Evolutionary conservation across 2,113 vertebrate species (phyloP).

Genomic region (Lagopus muta): DNA sequence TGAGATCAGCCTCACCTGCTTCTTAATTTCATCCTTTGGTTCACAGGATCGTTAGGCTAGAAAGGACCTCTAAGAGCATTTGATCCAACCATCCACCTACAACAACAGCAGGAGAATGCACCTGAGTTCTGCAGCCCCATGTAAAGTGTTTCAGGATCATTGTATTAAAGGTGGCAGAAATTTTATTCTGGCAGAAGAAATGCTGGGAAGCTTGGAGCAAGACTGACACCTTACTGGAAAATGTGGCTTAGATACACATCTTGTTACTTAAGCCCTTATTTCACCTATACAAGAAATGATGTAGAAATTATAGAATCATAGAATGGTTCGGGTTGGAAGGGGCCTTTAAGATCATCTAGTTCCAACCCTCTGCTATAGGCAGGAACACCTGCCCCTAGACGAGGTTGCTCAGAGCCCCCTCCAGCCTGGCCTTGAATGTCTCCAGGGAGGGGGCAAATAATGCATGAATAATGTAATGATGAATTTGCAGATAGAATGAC

Average conservation of each 20-base stretch:
- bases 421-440: too few species aligned
- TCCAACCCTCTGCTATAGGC: too few species aligned
- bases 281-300: conserved; percentile 18
- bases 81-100: too few species aligned
- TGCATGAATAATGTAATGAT: background rate
- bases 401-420: too few species aligned
- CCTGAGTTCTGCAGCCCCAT: background rate
- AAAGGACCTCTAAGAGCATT: too few species aligned
- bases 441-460: too few species aligned
- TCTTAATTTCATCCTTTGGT: background rate
- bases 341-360: too few species aligned
- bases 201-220: background rate
- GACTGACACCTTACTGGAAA: background rate
- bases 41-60: too few species aligned
- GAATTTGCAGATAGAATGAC: background rate
- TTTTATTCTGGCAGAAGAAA: background rate
- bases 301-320: background rate
- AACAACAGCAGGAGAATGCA: background rate
- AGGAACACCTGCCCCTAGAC: too few species aligned
- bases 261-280: background rate
- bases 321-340: too few species aligned
- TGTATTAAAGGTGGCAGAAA: background rate
- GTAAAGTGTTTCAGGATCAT: background rate
- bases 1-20: background rate
- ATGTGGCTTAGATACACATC: background rate